phyloP scores from a whole-genome alignment of 2,113 vertebrate genomes.

The Recurvirostra avosetta region DNA sequence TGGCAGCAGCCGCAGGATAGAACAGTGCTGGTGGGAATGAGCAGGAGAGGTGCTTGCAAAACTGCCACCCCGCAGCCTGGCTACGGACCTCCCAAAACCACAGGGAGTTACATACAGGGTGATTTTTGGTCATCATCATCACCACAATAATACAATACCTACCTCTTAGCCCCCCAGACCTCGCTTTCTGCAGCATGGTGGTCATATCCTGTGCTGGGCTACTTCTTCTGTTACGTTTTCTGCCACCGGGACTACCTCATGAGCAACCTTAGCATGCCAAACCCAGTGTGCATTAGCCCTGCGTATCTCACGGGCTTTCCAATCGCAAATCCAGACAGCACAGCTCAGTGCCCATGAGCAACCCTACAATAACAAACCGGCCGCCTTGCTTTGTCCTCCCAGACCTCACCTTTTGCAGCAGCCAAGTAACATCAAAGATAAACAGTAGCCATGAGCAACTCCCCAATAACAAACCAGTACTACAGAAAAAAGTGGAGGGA shows the following conservation, averaged over 20 bases:
- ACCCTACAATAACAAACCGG: not conserved
- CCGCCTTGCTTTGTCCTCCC: not conserved
- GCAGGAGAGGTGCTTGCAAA: not conserved
- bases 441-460: not conserved
- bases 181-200: accelerated
- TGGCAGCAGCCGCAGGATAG: not conserved
- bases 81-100: not conserved
- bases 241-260: not conserved
- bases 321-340: not conserved
- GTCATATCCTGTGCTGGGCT: not conserved
- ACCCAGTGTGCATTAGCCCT: not conserved
- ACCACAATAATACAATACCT: not conserved
- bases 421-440: not conserved
- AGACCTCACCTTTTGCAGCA: not conserved
- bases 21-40: not conserved
- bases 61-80: not conserved
- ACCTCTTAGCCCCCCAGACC: not conserved
- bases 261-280: not conserved
- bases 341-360: slow-evolving; percentile 24
- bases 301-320: not conserved
- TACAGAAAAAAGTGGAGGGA: not conserved
- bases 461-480: not conserved
- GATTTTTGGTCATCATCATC: not conserved
- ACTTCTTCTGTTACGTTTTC: not conserved
- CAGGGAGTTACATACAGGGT: accelerated